A percentile compares a stretch with the other conserved stretches of the same genome.
Conservation (phyloP, 2,888 invertebrate genomes). For the Ophraella communa region DNA sequence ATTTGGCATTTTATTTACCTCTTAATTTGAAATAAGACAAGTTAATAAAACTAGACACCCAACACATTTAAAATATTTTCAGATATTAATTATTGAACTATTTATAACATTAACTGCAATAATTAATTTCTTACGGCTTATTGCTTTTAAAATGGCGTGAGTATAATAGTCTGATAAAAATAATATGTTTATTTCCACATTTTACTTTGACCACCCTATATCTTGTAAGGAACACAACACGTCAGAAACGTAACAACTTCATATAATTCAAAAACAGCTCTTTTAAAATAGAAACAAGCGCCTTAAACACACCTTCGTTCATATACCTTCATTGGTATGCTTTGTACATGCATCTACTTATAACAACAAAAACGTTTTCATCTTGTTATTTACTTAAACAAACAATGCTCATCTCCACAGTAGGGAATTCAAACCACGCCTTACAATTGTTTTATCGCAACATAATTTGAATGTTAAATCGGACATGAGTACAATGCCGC, state of each 20-base stretch:
- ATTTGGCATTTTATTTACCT: too few species aligned
- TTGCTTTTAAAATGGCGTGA: too few species aligned
- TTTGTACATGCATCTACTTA: slow-evolving; percentile 9
- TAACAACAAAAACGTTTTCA: slow-evolving; percentile 7
- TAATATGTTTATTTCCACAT: too few species aligned
- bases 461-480: slow-evolving; percentile 23
- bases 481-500: slow-evolving; percentile 6
- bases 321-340: slow-evolving; percentile 10
- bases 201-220: background rate
- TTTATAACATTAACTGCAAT: too few species aligned
- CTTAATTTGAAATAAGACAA: too few species aligned
- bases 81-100: too few species aligned
- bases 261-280: background rate
- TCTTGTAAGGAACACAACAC: background rate
- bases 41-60: too few species aligned
- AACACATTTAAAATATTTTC: too few species aligned
- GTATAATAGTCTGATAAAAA: too few species aligned
- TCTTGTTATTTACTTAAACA: slow-evolving; percentile 19
- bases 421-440: slow-evolving; percentile 16
- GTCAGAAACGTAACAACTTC: background rate
- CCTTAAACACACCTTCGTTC: background rate
- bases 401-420: slow-evolving; percentile 20
- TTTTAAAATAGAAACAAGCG: background rate
- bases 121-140: too few species aligned
- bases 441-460: slow-evolving; percentile 13